Conservation (phyloP, 2,113 vertebrate species). For the Lipophrys pholis region DNA sequence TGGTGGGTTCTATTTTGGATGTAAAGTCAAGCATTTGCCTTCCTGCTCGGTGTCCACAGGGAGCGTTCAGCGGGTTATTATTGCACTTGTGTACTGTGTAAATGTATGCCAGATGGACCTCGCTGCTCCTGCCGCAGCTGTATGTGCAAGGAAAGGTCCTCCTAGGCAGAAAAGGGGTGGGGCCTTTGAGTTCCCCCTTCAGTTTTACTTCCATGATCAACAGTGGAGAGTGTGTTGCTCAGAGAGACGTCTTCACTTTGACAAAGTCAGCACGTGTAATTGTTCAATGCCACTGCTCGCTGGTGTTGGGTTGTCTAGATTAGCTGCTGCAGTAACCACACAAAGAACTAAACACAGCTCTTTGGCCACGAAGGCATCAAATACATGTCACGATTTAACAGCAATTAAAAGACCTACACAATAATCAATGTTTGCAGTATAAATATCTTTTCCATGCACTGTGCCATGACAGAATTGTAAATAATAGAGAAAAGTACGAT, state of each 20-base stretch:
- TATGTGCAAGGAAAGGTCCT: slow-evolving; percentile 55
- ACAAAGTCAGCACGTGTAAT: slow-evolving; percentile 23
- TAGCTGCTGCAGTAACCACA: slow-evolving; percentile 45
- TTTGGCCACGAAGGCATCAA: slow-evolving; percentile 22
- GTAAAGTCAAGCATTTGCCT: slow-evolving; percentile 71
- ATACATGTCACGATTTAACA: background rate
- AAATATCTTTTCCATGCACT: too few species aligned
- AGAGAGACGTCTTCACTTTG: slow-evolving; percentile 4
- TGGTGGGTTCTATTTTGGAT: slow-evolving; percentile 76
- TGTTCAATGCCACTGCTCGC: slow-evolving; percentile 20
- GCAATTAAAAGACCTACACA: too few species aligned
- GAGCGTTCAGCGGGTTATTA: slow-evolving; percentile 73
- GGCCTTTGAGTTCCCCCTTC: slow-evolving; percentile 56
- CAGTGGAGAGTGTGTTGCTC: slow-evolving; percentile 45
- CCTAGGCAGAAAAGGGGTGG: slow-evolving; percentile 64
- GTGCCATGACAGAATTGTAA: too few species aligned
- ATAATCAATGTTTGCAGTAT: too few species aligned
- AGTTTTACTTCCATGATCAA: slow-evolving; percentile 62
- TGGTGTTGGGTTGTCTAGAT: slow-evolving; percentile 20
- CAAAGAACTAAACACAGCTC: slow-evolving; percentile 2
- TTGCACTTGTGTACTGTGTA: slow-evolving; percentile 75
- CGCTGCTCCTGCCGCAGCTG: slow-evolving; percentile 22
- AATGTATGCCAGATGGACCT: slow-evolving; percentile 79
- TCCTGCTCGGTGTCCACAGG: slow-evolving; percentile 69
- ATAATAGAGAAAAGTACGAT: too few species aligned